Evolutionary conservation across 92 coral and sea anemone genomes (phyloP).

Genomic region (Ricordea florida): DNA sequence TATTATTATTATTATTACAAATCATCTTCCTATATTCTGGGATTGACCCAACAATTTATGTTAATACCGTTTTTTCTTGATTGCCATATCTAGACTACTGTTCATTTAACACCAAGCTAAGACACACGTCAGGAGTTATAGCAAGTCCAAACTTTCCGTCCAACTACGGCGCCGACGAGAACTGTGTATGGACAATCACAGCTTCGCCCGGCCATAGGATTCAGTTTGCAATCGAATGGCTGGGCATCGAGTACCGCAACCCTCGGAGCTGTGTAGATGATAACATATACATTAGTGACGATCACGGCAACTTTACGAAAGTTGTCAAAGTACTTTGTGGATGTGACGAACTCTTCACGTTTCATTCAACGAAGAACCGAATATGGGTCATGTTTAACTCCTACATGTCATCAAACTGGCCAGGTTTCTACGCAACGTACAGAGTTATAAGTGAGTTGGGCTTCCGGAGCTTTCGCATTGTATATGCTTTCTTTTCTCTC

Average conservation of each 20-base stretch:
- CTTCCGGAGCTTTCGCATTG: too few species aligned
- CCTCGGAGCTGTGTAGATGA: constrained; percentile 39
- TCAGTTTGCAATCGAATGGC: constrained; percentile 36
- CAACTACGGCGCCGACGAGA: background rate
- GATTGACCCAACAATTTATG: too few species aligned
- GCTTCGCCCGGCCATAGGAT: constrained; percentile 48
- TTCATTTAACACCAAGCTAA: background rate
- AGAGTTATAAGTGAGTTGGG: constrained; percentile 49
- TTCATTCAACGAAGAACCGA: constrained; percentile 2
- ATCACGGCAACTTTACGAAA: background rate
- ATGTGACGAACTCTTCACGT: constrained; percentile 10
- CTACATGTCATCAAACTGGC: constrained; percentile 24
- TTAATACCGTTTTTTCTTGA: too few species aligned
- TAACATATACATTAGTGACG: constrained; percentile 20
- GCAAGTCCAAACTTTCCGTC: constrained; percentile 58
- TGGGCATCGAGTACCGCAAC: constrained; percentile 48
- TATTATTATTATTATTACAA: too few species aligned
- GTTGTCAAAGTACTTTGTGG: constrained; percentile 33
- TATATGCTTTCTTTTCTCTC: too few species aligned
- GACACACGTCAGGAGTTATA: constrained; percentile 22
- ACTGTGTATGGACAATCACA: constrained; percentile 42
- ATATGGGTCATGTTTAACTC: constrained; percentile 30
- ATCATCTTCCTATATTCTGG: too few species aligned
- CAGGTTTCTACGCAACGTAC: constrained; percentile 58
- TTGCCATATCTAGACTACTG: constrained; percentile 7